Evolutionary conservation across 2,888 invertebrate genomes (phyloP).

Genomic region (Drosophila pullipes): DNA sequence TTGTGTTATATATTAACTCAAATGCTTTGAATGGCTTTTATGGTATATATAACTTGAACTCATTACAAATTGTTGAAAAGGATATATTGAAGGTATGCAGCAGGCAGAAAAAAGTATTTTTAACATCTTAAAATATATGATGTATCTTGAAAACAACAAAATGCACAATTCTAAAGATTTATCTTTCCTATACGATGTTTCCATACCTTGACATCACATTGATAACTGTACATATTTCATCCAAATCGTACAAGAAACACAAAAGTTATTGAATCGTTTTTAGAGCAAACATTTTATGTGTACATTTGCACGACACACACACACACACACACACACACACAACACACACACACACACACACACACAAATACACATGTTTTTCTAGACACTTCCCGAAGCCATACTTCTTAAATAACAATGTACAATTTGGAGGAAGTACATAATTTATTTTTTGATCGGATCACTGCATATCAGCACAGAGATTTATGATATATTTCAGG

Average conservation of each 20-base stretch:
- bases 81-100: background rate
- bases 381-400: background rate
- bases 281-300: background rate
- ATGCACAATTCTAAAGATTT: background rate
- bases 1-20: background rate
- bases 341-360: background rate
- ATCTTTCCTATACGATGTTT: background rate
- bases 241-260: background rate
- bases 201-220: background rate
- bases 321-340: too few species aligned
- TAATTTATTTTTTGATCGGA: conserved; percentile 21
- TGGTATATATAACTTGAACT: background rate
- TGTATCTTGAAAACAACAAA: background rate
- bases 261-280: background rate
- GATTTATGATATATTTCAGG: background rate
- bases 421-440: background rate
- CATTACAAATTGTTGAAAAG: background rate
- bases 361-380: background rate
- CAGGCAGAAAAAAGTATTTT: background rate
- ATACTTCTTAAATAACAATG: background rate
- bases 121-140: background rate
- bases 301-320: background rate
- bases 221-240: background rate
- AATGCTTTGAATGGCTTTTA: background rate
- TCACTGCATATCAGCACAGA: conserved; percentile 16